Percentiles rank a stretch among this genome's conserved stretches.
phyloP scores from a whole-genome alignment of 2,113 vertebrate genomes.

The Natator depressus region DNA sequence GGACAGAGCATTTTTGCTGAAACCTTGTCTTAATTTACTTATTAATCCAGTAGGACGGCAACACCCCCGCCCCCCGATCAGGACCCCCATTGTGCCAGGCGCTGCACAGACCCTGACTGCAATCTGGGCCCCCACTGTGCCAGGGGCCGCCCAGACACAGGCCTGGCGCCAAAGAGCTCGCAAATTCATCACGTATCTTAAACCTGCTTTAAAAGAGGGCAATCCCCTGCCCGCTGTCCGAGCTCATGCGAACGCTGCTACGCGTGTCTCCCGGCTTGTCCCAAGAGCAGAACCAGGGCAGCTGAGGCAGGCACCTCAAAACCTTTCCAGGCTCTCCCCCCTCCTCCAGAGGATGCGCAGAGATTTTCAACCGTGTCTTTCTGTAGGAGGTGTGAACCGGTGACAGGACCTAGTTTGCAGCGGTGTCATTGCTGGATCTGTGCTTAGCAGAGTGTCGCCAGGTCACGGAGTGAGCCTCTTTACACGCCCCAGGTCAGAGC shows the following conservation, averaged over 20 bases:
- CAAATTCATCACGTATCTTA: too few relatives aligned
- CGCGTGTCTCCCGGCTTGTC: background rate
- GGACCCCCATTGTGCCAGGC: background rate
- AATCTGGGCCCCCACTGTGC: background rate
- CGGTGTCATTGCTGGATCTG: background rate
- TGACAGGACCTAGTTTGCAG: too few relatives aligned
- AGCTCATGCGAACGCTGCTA: background rate
- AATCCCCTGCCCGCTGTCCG: background rate
- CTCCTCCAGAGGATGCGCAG: too few relatives aligned
- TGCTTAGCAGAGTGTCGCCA: too few relatives aligned
- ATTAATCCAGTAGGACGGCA: background rate
- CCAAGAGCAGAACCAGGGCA: background rate
- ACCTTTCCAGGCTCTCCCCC: too few relatives aligned
- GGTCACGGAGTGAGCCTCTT: background rate
- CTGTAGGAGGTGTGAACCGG: background rate
- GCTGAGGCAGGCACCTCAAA: too few relatives aligned
- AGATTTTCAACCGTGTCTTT: background rate
- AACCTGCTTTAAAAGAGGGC: too few relatives aligned
- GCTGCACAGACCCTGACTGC: background rate
- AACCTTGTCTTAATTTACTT: background rate
- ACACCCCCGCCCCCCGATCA: background rate
- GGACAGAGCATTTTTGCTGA: background rate
- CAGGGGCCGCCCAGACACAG: background rate
- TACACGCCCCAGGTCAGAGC: background rate
- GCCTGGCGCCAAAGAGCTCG: background rate